These are phyloP conservation scores for Sturnira hondurensis DNA, from an alignment of 2,113 vertebrate genomes.

Conservation along the genomic window DNA sequence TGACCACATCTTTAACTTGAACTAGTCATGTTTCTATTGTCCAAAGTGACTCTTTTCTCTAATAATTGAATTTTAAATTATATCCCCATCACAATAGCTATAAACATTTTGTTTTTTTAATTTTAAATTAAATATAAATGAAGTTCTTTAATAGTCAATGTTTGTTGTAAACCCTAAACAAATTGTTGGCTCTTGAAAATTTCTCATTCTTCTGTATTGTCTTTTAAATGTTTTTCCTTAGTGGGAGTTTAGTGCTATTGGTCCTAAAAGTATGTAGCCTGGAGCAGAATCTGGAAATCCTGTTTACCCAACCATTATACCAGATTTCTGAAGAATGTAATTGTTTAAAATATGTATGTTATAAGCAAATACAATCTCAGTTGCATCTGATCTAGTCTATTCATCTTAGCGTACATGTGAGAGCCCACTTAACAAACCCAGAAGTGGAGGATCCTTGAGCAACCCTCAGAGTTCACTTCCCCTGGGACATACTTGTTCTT, in stretches of 20 bases:
- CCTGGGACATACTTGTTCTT: not conserved
- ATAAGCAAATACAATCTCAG: not conserved
- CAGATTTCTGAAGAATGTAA: not conserved
- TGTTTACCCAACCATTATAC: not conserved
- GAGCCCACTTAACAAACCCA: not conserved
- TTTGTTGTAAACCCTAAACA: not conserved
- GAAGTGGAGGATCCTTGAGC: not conserved
- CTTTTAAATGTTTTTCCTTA: not conserved
- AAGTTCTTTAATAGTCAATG: not conserved
- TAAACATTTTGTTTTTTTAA: not conserved
- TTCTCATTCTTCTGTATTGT: not conserved
- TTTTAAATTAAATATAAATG: not conserved
- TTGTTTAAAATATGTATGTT: not conserved
- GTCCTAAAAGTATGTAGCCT: not conserved
- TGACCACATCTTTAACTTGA: not conserved
- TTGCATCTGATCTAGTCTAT: not conserved
- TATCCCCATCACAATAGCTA: not conserved
- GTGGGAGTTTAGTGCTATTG: not conserved
- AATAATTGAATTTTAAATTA: constrained; percentile 16
- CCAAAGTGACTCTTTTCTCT: not conserved
- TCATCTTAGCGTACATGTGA: not conserved
- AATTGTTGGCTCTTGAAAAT: not conserved
- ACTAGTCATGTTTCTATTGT: not conserved
- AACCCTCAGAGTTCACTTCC: not conserved
- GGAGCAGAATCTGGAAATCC: not conserved